These are phyloP conservation scores for Temnothorax rugatulus DNA, from an alignment of 2,888 invertebrate genomes.

Conservation along the genomic window DNA sequence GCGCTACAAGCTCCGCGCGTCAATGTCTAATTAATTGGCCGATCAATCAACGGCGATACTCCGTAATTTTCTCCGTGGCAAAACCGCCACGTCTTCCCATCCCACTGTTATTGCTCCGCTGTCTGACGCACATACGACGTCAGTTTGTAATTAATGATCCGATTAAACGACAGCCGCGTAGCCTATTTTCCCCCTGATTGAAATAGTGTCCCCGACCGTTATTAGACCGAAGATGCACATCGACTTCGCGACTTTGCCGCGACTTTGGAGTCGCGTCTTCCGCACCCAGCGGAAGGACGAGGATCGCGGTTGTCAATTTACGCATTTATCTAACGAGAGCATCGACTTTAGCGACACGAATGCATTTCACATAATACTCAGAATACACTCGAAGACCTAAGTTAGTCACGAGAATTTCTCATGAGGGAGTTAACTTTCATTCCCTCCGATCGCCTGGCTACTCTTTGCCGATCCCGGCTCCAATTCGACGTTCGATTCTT, in stretches of 20 bases:
- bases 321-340: not conserved
- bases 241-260: not conserved
- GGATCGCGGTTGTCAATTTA: not conserved
- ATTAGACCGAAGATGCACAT: not conserved
- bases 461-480: not conserved
- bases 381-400: constrained; percentile 29
- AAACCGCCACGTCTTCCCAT: constrained; percentile 41
- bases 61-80: constrained; percentile 51
- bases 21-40: constrained; percentile 56
- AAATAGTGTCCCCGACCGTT: constrained; percentile 16
- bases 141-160: constrained; percentile 56
- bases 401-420: constrained; percentile 59
- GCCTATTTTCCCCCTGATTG: constrained; percentile 40
- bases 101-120: constrained; percentile 46
- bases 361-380: not conserved
- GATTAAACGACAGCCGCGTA: constrained; percentile 47
- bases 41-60: constrained; percentile 54
- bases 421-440: constrained; percentile 46
- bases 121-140: constrained; percentile 52
- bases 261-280: not conserved
- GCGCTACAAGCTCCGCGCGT: constrained; percentile 30
- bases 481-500: constrained; percentile 71
- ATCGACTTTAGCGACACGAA: not conserved
- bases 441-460: constrained; percentile 1
- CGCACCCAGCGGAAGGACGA: not conserved